Percentiles rank a stretch among this genome's conserved stretches.
Evolutionary conservation across 2,113 vertebrate genomes (phyloP).

Genomic region (Bubo scandiacus): DNA sequence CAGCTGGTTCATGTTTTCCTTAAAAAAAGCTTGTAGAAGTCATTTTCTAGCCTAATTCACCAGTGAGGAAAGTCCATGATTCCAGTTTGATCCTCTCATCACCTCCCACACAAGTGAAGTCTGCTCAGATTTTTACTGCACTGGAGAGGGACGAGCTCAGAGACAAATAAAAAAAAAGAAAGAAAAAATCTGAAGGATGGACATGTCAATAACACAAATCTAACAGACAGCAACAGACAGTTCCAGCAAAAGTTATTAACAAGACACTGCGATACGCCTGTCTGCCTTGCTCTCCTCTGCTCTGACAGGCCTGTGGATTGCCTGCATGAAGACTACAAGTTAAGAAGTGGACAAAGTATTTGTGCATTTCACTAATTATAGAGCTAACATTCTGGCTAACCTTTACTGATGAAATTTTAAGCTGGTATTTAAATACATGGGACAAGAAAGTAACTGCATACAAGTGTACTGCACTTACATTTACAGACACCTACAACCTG

Average conservation of each 20-base stretch:
- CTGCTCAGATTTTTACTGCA: neutral
- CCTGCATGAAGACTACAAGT: neutral
- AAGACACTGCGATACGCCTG: fast-evolving
- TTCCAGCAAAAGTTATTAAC: neutral
- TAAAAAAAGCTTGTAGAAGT: neutral
- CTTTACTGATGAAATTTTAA: neutral
- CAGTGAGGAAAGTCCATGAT: neutral
- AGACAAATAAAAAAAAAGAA: neutral
- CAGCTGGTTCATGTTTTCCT: neutral
- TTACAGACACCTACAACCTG: neutral
- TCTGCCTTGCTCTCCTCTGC: neutral
- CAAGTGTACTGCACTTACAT: neutral
- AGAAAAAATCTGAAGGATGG: neutral
- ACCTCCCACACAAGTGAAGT: neutral
- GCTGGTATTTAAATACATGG: neutral
- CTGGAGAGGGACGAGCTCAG: neutral
- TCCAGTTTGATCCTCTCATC: neutral
- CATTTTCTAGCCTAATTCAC: neutral
- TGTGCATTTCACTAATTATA: neutral
- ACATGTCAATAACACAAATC: neutral
- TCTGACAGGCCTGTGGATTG: neutral
- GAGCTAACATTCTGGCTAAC: neutral
- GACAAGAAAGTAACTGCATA: neutral
- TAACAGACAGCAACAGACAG: neutral
- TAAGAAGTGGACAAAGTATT: neutral